Evolutionary conservation across 1,140 invertebrate species (phyloP).

Genomic region (Drosophila orosa): DNA sequence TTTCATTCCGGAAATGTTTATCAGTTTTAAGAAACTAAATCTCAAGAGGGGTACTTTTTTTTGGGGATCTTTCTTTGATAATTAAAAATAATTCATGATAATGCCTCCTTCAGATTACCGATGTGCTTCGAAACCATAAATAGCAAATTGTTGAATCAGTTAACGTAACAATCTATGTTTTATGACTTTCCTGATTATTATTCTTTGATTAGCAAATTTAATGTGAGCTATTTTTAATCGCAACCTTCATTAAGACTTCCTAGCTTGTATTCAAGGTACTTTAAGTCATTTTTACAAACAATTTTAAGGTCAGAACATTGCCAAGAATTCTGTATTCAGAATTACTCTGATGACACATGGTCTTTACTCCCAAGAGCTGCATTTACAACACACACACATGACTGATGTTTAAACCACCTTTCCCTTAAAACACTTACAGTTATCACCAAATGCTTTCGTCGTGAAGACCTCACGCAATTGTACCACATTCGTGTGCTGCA

Average conservation of each 20-base stretch:
- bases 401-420: not conserved
- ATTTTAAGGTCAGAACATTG: not conserved
- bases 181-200: not conserved
- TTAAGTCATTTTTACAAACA: not conserved
- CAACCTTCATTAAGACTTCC: not conserved
- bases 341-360: not conserved
- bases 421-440: constrained; percentile 89
- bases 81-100: not conserved
- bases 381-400: not conserved
- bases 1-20: not conserved
- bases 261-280: not conserved
- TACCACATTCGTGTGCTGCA: constrained; percentile 96
- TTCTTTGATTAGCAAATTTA: not conserved
- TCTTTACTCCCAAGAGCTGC: constrained; percentile 11
- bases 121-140: not conserved
- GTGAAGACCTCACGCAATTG: constrained; percentile 96
- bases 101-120: not conserved
- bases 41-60: not conserved
- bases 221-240: too few species aligned
- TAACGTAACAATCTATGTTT: constrained; percentile 4
- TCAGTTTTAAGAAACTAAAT: not conserved
- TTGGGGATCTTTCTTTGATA: not conserved
- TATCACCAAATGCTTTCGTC: constrained; percentile 97
- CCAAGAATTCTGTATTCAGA: not conserved
- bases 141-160: not conserved